Evolutionary conservation across 2,113 vertebrate genomes (phyloP).

Genomic region (Serinus canaria): DNA sequence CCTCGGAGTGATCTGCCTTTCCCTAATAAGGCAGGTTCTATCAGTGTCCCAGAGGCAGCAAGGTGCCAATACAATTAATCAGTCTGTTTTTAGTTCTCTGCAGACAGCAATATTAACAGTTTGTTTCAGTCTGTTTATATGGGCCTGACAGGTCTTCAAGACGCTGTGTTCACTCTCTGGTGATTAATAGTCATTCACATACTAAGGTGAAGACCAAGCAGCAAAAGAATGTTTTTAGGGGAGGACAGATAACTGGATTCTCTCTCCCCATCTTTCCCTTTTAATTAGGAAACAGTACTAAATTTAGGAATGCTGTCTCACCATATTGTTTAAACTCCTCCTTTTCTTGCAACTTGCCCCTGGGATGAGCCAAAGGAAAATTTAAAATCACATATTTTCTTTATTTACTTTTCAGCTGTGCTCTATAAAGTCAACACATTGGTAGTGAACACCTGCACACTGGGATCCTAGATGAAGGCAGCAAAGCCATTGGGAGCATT

Average conservation of each 20-base stretch:
- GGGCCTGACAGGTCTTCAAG: constrained; percentile 74
- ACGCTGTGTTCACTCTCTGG: constrained; percentile 66
- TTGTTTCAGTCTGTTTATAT: constrained; percentile 80
- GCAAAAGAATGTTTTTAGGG: constrained; percentile 57
- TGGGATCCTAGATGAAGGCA: background rate
- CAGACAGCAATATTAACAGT: constrained; percentile 79
- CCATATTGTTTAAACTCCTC: background rate
- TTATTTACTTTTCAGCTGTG: background rate
- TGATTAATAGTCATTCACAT: constrained; percentile 68
- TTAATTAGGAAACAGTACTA: background rate
- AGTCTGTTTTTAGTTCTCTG: constrained; percentile 76
- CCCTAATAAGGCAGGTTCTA: constrained; percentile 74
- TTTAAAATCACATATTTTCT: background rate
- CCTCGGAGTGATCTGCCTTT: constrained; percentile 63
- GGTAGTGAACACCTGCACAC: background rate
- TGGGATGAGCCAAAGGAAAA: background rate
- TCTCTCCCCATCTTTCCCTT: constrained; percentile 2
- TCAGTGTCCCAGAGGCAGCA: constrained; percentile 66
- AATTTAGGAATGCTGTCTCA: constrained; percentile 14
- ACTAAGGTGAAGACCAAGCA: constrained; percentile 65
- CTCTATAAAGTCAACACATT: background rate
- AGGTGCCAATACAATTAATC: constrained; percentile 77
- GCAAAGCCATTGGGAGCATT: background rate
- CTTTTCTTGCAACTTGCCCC: background rate
- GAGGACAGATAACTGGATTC: constrained; percentile 51